Evolutionary conservation across 2,113 vertebrate genomes (phyloP).

Genomic region (Semnornis frantzii): DNA sequence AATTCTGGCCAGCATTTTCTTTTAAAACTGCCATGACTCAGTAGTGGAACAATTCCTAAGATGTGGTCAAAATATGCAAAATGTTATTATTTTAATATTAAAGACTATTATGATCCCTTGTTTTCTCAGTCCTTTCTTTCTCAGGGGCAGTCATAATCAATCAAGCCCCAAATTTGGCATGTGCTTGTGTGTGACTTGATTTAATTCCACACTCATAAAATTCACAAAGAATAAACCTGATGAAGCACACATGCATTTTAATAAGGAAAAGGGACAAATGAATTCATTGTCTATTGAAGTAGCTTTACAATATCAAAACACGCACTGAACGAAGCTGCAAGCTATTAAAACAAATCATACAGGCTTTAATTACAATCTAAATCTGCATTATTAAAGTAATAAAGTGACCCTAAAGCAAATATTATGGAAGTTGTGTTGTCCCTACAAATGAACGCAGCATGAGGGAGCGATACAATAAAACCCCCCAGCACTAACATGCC

Average conservation of each 20-base stretch:
- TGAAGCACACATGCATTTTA: conserved; percentile 45
- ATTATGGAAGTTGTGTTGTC: conserved; percentile 50
- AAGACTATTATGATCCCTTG: background rate
- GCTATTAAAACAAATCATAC: conserved; percentile 52
- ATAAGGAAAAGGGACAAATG: conserved; percentile 43
- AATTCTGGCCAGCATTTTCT: background rate
- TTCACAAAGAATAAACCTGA: conserved; percentile 45
- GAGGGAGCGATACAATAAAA: conserved; percentile 27
- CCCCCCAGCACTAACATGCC: background rate
- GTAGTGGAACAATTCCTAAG: background rate
- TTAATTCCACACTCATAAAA: conserved; percentile 25
- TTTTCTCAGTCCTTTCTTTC: conserved; percentile 5
- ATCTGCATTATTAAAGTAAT: conserved; percentile 52
- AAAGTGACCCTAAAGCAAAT: conserved; percentile 69
- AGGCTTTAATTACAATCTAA: conserved; percentile 61
- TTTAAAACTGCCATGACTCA: background rate
- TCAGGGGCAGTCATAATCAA: background rate
- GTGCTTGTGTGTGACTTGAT: background rate
- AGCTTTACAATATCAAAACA: conserved; percentile 47
- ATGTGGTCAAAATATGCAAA: conserved; percentile 14
- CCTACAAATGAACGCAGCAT: conserved; percentile 53
- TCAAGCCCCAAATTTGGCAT: background rate
- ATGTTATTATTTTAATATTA: conserved; percentile 1
- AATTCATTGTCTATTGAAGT: conserved; percentile 61
- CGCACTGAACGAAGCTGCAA: conserved; percentile 35